phyloP scores from a whole-genome alignment of 2,888 invertebrate species.

The Scaptomyza flava region DNA sequence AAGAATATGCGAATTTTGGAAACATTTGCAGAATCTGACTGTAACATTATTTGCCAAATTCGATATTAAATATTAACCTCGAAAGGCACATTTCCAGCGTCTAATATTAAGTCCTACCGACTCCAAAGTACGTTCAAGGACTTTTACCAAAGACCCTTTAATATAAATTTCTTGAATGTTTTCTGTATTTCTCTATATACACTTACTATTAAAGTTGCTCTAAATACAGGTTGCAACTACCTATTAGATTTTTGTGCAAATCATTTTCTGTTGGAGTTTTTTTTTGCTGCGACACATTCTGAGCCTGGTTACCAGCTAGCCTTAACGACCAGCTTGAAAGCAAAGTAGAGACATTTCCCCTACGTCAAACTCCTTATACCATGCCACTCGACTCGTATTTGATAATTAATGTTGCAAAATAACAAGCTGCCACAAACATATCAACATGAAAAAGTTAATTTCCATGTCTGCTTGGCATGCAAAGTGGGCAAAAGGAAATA shows the following conservation, averaged over 20 bases:
- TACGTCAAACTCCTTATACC: constrained; percentile 32
- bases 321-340: constrained; percentile 2
- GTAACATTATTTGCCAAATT: no score
- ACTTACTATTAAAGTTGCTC: no score
- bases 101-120: no score
- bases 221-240: constrained; percentile 10
- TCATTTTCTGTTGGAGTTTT: constrained; percentile 42
- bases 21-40: no score
- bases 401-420: constrained; percentile 46
- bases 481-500: background rate
- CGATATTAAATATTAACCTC: no score
- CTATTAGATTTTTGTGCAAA: constrained; percentile 60
- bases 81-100: no score
- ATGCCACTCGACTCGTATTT: constrained; percentile 20
- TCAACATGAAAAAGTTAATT: constrained; percentile 58
- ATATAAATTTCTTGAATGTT: no score
- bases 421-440: constrained; percentile 38
- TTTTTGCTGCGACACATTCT: constrained; percentile 33
- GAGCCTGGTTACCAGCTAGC: constrained; percentile 3
- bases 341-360: constrained; percentile 59
- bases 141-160: no score
- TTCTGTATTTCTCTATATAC: no score
- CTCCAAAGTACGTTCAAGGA: no score
- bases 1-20: no score
- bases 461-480: constrained; percentile 27